Evolutionary conservation across 2,888 invertebrate species (phyloP), one percentile per base, ranked within the genome.

Genomic region (Drosophila barbarae): DNA sequence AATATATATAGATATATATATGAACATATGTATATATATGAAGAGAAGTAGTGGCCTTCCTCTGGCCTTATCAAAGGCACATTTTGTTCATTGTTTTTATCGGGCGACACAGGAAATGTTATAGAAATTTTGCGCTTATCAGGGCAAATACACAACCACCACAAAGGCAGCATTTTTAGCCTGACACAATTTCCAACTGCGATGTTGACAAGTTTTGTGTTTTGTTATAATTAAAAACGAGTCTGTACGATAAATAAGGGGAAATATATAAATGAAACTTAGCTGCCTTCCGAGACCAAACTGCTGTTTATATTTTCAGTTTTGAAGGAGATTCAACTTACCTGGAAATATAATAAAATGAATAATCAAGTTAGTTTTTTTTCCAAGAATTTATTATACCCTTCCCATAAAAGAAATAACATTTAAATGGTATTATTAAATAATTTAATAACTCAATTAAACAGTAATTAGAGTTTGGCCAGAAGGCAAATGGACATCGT

Each of bases 31-130:
- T n/a, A 46, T 44, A 15, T 28, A 3, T 15, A 44, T 28, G 18
- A 1, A 28, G 18, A 12, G 28, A 10, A 28, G 28, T 12, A 32
- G 46, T 49, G 55, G n/a, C 34, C 53, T 56, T 52, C 42, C 42
- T 57, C 32, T 61, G 41, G 55, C 34, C 38, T 69, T 68, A 69
- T 69, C 68, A 44, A 51, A 47, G 34, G 30, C 44, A 50, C 64
- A 54, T 57, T 59, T 54, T 26, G 30, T 72, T 67, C 49, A 39
- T 49, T 59, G 53, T 59, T 63, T 68, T 75, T 74, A 74, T 74
- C 74, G 69, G 63, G 42, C 35, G 8, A 18, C 63, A 74, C 56
- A 65, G 76, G 77, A 76, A 76, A 73, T 74, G 74, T 69, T 71
- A 56, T 71, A 60, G 54, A 64, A 67, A 46, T 68, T 50, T 55